Percentiles rank a stretch among this genome's conserved stretches.
These are phyloP conservation scores for Mesocentrotus franciscanus DNA, from an alignment of 53 echinoderm and acorn worm genomes.

Conservation along the genomic window DNA sequence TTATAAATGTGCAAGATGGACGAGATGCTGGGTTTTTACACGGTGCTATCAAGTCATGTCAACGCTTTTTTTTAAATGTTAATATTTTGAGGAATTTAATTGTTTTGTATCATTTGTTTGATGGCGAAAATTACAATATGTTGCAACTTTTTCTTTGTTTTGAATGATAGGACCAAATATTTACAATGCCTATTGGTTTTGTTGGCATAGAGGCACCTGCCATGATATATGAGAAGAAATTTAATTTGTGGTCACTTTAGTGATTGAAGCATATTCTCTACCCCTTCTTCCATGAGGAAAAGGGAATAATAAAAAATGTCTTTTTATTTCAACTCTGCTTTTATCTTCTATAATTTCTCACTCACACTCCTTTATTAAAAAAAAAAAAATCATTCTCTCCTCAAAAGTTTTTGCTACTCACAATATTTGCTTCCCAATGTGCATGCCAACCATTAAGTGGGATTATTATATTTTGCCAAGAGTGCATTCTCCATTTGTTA, in stretches of 20 bases:
- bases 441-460: neutral
- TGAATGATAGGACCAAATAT: conserved; percentile 26
- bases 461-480: conserved; percentile 7
- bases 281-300: neutral
- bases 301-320: neutral
- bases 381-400: too few relatives aligned
- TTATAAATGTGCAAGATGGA: conserved; percentile 37
- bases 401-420: neutral
- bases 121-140: neutral
- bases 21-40: conserved; percentile 3
- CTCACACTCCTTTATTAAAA: neutral
- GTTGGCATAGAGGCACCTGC: neutral
- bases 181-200: neutral
- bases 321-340: neutral
- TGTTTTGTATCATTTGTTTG: neutral
- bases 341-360: neutral
- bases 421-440: neutral
- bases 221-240: neutral
- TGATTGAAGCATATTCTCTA: neutral
- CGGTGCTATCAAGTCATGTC: conserved; percentile 19
- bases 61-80: neutral
- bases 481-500: neutral
- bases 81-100: neutral
- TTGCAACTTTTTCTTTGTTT: neutral
- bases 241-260: neutral